Percentiles rank a stretch among this genome's conserved stretches.
Conservation (phyloP, 2,113 vertebrate genomes). For the Crotalus helleri region DNA sequence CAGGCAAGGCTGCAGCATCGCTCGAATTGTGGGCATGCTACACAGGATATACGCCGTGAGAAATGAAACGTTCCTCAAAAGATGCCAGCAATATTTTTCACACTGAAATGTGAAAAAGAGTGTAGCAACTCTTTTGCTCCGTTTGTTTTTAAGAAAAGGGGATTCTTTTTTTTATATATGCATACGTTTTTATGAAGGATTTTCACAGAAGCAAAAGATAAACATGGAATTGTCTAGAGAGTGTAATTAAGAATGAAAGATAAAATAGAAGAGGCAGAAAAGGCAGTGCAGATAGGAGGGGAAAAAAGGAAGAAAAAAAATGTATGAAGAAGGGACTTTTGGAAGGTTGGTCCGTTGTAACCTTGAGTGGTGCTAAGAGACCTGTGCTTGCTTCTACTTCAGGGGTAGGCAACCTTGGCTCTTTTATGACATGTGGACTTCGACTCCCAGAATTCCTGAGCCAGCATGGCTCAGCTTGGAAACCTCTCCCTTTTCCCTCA, state of each 20-base stretch:
- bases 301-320: background rate
- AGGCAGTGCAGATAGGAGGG: background rate
- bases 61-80: background rate
- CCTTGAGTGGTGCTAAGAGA: background rate
- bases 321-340: background rate
- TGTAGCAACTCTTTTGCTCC: background rate
- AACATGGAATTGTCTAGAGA: background rate
- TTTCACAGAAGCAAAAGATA: background rate
- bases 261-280: background rate
- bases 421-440: no score
- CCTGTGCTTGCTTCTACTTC: background rate
- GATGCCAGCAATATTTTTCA: background rate
- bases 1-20: background rate
- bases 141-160: background rate
- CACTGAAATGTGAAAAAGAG: background rate
- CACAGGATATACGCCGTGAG: background rate
- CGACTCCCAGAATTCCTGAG: no score
- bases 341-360: fast-evolving
- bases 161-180: background rate
- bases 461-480: no score
- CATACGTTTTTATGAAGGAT: background rate
- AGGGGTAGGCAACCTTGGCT: no score
- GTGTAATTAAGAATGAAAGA: background rate
- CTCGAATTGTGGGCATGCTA: background rate
- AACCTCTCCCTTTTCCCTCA: no score